These are phyloP conservation scores for Neogobius melanostomus DNA, from an alignment of 2,113 vertebrate genomes.

Conservation along the genomic window DNA sequence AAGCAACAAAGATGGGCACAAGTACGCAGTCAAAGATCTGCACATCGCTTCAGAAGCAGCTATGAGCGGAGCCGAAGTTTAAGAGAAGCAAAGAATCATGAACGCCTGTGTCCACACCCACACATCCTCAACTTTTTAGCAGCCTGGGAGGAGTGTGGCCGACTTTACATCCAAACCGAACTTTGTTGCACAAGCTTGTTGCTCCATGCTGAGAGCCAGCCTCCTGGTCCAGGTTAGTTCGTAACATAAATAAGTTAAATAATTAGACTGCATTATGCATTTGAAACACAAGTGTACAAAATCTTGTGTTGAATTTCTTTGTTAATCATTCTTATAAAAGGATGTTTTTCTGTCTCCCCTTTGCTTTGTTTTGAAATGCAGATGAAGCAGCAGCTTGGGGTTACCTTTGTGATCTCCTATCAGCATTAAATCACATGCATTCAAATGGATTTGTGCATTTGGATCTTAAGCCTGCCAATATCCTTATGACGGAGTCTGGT, in stretches of 20 bases:
- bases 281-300: neutral
- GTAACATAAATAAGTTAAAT: neutral
- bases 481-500: slow-evolving; percentile 82
- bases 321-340: neutral
- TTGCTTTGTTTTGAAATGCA: slow-evolving; percentile 22
- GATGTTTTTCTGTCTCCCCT: neutral
- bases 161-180: slow-evolving; percentile 89
- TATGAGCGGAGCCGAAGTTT: slow-evolving; percentile 80
- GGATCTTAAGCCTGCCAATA: slow-evolving; percentile 89
- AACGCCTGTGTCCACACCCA: slow-evolving; percentile 82
- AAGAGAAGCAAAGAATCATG: slow-evolving; percentile 84
- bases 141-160: slow-evolving; percentile 86
- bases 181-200: slow-evolving; percentile 84
- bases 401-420: slow-evolving; percentile 84
- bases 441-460: slow-evolving; percentile 81
- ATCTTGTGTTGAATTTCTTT: neutral
- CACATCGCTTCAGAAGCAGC: slow-evolving; percentile 83
- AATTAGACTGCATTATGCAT: neutral
- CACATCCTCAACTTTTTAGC: slow-evolving; percentile 81
- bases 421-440: slow-evolving; percentile 84
- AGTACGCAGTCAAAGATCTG: slow-evolving; percentile 89
- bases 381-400: slow-evolving; percentile 80
- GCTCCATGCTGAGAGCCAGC: slow-evolving; percentile 79
- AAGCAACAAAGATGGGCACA: slow-evolving; percentile 75
- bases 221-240: slow-evolving; percentile 60